Conservation (phyloP, 2,113 vertebrate genomes). For the Chascanopsetta lugubris region DNA sequence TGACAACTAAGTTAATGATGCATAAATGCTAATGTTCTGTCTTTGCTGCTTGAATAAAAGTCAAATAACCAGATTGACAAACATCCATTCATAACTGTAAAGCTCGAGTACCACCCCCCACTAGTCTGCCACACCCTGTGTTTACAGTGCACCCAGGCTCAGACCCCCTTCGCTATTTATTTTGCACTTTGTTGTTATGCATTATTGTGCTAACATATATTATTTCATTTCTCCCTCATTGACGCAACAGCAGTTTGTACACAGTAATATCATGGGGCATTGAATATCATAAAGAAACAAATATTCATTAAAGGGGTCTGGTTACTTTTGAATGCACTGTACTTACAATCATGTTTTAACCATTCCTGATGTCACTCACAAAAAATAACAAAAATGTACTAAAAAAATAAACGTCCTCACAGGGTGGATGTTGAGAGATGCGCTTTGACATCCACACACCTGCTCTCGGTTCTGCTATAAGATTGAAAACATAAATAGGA, state of each 20-base stretch:
- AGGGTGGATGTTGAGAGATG: constrained; percentile 63
- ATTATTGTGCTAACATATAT: neutral
- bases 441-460: constrained; percentile 56
- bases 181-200: neutral
- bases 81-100: constrained; percentile 24
- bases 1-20: neutral
- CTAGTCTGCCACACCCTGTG: constrained; percentile 48
- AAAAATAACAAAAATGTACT: constrained; percentile 51
- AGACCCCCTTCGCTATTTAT: neutral
- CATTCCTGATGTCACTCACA: constrained; percentile 52
- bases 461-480: constrained; percentile 53
- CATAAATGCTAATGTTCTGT: constrained; percentile 2
- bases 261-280: neutral
- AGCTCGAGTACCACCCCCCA: constrained; percentile 32
- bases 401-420: constrained; percentile 47
- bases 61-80: constrained; percentile 35
- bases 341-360: constrained; percentile 69
- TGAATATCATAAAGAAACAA: neutral
- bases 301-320: neutral
- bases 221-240: neutral
- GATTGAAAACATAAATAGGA: constrained; percentile 39
- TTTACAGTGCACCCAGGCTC: constrained; percentile 48
- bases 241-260: neutral
- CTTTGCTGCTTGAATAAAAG: constrained; percentile 55
- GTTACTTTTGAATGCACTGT: constrained; percentile 5